Conservation (phyloP, 2,888 invertebrate genomes). For the Tinea semifulvella region DNA sequence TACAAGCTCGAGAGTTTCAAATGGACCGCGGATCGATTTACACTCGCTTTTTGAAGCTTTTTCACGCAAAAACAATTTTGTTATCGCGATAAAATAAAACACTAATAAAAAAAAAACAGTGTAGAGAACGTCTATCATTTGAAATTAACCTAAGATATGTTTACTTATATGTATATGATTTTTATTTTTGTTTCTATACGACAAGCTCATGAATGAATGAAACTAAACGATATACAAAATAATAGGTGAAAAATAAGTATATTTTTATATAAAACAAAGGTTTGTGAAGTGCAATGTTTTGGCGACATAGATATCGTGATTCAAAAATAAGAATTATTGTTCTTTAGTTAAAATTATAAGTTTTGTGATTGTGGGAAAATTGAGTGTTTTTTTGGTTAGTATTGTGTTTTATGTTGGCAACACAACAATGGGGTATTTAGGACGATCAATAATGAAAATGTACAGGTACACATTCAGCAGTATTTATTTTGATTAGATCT, state of each 20-base stretch:
- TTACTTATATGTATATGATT: too few species aligned
- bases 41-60: constrained; percentile 30
- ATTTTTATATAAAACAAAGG: too few species aligned
- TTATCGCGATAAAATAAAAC: neutral
- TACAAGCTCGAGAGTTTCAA: constrained; percentile 21
- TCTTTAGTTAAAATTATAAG: neutral
- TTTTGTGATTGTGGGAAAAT: constrained; percentile 4
- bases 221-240: too few species aligned
- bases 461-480: constrained; percentile 9
- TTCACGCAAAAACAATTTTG: constrained; percentile 11
- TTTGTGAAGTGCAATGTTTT: constrained; percentile 43
- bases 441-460: constrained; percentile 4
- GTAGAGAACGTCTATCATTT: too few species aligned
- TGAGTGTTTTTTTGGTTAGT: constrained; percentile 10
- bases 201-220: too few species aligned
- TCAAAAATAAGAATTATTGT: neutral
- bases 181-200: too few species aligned
- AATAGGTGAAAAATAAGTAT: too few species aligned
- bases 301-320: neutral
- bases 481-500: neutral
- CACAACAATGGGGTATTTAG: constrained; percentile 11
- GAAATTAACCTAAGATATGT: too few species aligned
- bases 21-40: constrained; percentile 39
- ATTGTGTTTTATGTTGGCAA: constrained; percentile 6
- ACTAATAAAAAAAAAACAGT: neutral